Conservation (phyloP, 2,797 vertebrate species). For the Sebastes itinus region DNA sequence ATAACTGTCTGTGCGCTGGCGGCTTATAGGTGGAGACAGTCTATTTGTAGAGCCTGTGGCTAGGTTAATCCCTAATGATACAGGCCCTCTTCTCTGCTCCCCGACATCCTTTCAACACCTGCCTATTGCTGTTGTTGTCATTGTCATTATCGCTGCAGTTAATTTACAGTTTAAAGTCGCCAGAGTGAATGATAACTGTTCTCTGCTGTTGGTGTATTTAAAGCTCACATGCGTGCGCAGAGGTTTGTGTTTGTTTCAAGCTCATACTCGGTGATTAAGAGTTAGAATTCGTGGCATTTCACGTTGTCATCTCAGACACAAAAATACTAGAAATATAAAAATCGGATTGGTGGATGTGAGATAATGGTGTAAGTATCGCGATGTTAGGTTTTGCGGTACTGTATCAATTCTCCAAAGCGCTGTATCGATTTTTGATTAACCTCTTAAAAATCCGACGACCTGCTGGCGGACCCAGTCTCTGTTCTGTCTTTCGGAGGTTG, state of each 20-base stretch:
- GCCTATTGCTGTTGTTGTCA: conserved; percentile 62
- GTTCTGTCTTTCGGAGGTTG: too few species aligned
- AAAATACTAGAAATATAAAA: neutral
- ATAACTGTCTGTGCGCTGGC: conserved; percentile 72
- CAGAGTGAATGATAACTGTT: conserved; percentile 36
- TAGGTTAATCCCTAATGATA: conserved; percentile 83
- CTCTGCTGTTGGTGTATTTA: conserved; percentile 30
- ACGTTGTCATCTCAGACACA: neutral
- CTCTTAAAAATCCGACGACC: too few species aligned
- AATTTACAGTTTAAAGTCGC: conserved; percentile 43
- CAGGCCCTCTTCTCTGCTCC: conserved; percentile 64
- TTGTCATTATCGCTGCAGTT: conserved; percentile 57
- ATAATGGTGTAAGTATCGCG: too few species aligned
- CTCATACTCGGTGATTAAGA: neutral
- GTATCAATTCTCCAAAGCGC: too few species aligned
- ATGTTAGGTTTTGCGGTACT: too few species aligned
- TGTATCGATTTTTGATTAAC: too few species aligned
- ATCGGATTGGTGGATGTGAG: conserved; percentile 6
- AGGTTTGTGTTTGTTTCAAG: neutral
- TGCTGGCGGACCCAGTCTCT: too few species aligned
- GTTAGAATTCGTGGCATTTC: neutral
- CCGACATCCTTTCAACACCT: conserved; percentile 65
- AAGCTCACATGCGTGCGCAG: neutral
- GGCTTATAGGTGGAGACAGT: conserved; percentile 80
- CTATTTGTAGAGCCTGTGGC: conserved; percentile 82